phyloP scores from a whole-genome alignment of 1,140 invertebrate genomes.

The Uloborus diversus region DNA sequence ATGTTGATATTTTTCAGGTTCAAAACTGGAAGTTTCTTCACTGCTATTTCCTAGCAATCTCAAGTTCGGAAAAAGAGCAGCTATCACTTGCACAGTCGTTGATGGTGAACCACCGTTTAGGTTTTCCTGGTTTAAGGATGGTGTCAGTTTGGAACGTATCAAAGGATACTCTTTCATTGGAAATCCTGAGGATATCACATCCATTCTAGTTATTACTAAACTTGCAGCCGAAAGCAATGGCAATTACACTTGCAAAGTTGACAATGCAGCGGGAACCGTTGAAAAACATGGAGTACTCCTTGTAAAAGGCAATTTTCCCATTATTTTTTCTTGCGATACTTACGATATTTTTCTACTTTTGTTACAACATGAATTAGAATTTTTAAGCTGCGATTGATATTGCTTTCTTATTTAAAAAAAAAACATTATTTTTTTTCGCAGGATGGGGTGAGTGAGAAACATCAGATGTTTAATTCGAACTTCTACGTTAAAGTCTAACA shows the following conservation, averaged over 20 bases:
- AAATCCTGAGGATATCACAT: neutral
- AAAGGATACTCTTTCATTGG: too few species aligned
- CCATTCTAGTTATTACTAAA: neutral
- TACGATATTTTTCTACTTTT: too few species aligned
- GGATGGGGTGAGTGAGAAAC: too few species aligned
- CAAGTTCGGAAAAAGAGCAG: slow-evolving; percentile 73
- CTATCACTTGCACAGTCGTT: slow-evolving; percentile 66
- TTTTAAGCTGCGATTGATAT: too few species aligned
- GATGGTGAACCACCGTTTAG: slow-evolving; percentile 57
- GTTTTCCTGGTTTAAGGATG: slow-evolving; percentile 31
- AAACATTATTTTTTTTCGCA: too few species aligned
- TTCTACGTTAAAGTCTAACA: too few species aligned
- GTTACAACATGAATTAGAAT: too few species aligned
- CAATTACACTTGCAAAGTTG: neutral
- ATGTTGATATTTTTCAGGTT: too few species aligned
- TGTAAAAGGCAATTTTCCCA: neutral
- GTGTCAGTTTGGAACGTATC: slow-evolving; percentile 20
- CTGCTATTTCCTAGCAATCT: slow-evolving; percentile 66
- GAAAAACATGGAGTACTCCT: neutral
- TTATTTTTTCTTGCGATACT: too few species aligned
- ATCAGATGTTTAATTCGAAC: too few species aligned
- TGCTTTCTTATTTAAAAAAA: too few species aligned
- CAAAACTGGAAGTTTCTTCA: slow-evolving; percentile 24
- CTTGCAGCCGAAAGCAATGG: neutral
- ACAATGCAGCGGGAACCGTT: neutral